A percentile compares a stretch with the other conserved stretches of the same genome.
These are phyloP conservation scores for Triplophysa dalaica DNA, from an alignment of 2,113 vertebrate species.

Conservation along the genomic window DNA sequence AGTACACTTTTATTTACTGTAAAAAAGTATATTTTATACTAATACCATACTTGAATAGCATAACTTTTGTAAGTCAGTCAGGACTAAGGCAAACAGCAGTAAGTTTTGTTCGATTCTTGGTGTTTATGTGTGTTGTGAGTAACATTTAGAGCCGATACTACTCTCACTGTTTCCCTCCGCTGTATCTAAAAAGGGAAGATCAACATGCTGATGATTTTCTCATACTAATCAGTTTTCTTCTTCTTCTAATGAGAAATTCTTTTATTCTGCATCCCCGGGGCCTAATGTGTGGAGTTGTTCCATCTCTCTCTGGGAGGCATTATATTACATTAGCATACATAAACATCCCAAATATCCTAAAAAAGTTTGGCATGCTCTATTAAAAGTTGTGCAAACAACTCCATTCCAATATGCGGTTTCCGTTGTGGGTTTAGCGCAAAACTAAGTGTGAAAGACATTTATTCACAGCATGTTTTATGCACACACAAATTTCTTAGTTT, in stretches of 20 bases:
- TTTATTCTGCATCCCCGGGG: slow-evolving; percentile 26
- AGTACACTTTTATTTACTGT: no score
- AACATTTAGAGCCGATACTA: background rate
- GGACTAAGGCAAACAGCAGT: no score
- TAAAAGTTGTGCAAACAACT: slow-evolving; percentile 33
- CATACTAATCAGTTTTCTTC: slow-evolving; percentile 29
- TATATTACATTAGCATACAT: slow-evolving; percentile 35
- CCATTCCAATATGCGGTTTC: background rate
- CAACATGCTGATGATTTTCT: slow-evolving; percentile 1
- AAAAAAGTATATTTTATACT: no score
- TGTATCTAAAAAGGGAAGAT: slow-evolving; percentile 33
- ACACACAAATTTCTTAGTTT: background rate
- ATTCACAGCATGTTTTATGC: slow-evolving; percentile 8
- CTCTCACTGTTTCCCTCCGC: slow-evolving; percentile 9
- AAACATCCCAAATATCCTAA: slow-evolving; percentile 10
- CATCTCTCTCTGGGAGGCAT: slow-evolving; percentile 19
- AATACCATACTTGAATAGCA: no score
- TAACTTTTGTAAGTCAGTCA: no score
- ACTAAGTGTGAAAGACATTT: slow-evolving; percentile 12
- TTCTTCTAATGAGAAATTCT: slow-evolving; percentile 38
- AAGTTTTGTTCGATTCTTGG: no score
- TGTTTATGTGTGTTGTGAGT: background rate
- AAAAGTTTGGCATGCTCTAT: slow-evolving; percentile 25
- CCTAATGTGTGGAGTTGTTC: slow-evolving; percentile 36
- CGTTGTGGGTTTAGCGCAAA: slow-evolving; percentile 6